phyloP scores from a whole-genome alignment of 2,888 invertebrate genomes.

The Epistrophe grossulariae region DNA sequence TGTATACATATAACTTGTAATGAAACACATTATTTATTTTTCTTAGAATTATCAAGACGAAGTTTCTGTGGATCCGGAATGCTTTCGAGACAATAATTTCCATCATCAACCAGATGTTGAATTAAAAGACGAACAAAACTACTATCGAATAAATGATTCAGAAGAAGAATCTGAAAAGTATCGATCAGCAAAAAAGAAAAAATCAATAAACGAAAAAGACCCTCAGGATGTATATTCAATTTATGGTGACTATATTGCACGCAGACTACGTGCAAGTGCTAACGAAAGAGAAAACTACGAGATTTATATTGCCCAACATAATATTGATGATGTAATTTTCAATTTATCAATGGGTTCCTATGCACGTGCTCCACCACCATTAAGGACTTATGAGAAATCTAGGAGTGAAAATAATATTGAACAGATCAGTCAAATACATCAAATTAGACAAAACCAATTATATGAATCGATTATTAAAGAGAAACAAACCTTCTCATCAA shows the following conservation, averaged over 20 bases:
- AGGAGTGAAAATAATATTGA: neutral
- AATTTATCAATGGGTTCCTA: conserved; percentile 19
- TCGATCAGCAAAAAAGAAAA: neutral
- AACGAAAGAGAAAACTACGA: conserved; percentile 30
- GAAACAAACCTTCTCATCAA: neutral
- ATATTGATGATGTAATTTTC: conserved; percentile 21
- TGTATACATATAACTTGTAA: too few species aligned
- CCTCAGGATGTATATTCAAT: conserved; percentile 1
- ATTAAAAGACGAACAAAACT: neutral
- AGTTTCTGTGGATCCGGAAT: neutral
- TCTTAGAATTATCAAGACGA: neutral
- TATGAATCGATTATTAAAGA: neutral
- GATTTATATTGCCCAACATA: conserved; percentile 10
- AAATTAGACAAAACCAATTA: neutral
- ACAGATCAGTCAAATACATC: neutral
- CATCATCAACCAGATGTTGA: neutral
- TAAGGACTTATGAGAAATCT: neutral
- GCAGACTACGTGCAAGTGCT: conserved; percentile 16
- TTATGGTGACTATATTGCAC: conserved; percentile 43
- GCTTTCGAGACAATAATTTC: neutral
- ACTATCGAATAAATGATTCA: neutral
- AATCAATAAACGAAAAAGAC: neutral
- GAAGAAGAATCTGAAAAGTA: neutral
- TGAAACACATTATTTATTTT: neutral
- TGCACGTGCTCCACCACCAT: neutral